Conservation (phyloP, 2,113 vertebrate genomes). For the Stegostoma tigrinum region DNA sequence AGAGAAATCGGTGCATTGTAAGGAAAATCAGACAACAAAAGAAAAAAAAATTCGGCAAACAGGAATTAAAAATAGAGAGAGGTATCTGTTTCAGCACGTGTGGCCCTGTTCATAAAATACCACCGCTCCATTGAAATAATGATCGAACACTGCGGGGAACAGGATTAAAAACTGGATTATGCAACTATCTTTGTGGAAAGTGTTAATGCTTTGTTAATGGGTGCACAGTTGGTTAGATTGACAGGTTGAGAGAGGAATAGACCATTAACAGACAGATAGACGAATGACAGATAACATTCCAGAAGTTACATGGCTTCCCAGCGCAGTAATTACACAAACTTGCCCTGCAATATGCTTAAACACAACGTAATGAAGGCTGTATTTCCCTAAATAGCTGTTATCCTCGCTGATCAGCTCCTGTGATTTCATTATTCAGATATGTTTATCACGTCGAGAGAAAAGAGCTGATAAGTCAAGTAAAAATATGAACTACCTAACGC, state of each 20-base stretch:
- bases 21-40: background rate
- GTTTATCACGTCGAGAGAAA: background rate
- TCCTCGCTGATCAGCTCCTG: background rate
- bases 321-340: background rate
- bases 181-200: too few species aligned
- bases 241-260: background rate
- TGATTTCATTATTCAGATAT: background rate
- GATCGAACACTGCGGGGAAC: background rate
- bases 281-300: background rate
- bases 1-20: background rate
- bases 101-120: background rate
- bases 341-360: background rate
- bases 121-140: background rate
- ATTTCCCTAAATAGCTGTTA: background rate
- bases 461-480: background rate
- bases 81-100: background rate
- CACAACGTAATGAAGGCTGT: background rate
- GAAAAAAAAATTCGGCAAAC: background rate
- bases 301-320: background rate
- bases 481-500: background rate
- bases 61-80: background rate
- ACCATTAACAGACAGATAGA: background rate
- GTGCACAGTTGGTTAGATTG: background rate
- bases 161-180: background rate
- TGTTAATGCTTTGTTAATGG: background rate